phyloP scores from a whole-genome alignment of 2,888 invertebrate genomes.

The Argyresthia goedartella region DNA sequence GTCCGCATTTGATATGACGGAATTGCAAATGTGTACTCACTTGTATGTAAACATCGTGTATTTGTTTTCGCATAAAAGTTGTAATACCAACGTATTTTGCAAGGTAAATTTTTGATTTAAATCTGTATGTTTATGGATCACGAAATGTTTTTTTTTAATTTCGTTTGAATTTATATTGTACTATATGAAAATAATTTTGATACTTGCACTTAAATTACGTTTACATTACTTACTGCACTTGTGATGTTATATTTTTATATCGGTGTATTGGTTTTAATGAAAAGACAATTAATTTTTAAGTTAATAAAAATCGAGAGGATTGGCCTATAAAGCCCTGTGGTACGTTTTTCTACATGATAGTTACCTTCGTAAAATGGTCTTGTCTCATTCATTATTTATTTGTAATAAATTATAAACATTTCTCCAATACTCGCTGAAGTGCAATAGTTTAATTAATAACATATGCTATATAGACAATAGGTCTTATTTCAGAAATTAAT shows the following conservation, averaged over 20 bases:
- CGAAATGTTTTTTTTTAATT: constrained; percentile 8
- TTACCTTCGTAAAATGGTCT: no score
- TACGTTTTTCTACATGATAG: no score
- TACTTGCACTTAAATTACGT: not conserved
- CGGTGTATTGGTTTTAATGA: not conserved
- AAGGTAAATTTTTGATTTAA: not conserved
- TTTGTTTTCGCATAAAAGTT: no score
- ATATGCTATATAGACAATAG: no score
- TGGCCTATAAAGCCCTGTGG: not conserved
- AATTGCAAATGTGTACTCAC: not conserved
- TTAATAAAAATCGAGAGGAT: not conserved
- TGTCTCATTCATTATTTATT: no score
- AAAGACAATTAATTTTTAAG: constrained; percentile 2
- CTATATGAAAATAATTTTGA: constrained; percentile 9
- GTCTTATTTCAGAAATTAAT: no score
- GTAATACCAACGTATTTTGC: not conserved
- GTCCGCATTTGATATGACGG: not conserved
- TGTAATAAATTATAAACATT: no score
- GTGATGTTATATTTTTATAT: constrained; percentile 1
- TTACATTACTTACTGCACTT: constrained; percentile 2
- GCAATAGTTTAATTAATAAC: no score
- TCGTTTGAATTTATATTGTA: constrained; percentile 10
- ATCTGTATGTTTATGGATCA: not conserved
- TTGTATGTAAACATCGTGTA: no score
- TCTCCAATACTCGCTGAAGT: no score